A percentile compares a stretch with the other conserved stretches of the same genome.
These are phyloP conservation scores for Plecotus auritus DNA, from an alignment of 2,113 vertebrate species.

Conservation along the genomic window DNA sequence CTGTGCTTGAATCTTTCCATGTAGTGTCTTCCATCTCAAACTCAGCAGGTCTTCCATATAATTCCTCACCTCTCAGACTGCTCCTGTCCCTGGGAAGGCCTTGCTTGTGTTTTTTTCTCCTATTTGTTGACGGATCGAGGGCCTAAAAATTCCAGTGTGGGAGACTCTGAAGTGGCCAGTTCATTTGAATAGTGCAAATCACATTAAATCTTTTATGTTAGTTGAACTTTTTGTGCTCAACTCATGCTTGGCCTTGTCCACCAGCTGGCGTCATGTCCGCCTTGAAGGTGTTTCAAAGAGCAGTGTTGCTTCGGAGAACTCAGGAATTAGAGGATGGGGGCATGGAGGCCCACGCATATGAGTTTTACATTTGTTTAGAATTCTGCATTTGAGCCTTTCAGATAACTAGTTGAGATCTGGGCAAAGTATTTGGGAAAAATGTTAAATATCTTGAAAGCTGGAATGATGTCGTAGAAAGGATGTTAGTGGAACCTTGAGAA, in stretches of 20 bases:
- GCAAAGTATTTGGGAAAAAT: background rate
- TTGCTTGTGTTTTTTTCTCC: background rate
- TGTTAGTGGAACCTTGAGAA: background rate
- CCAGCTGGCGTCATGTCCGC: no score
- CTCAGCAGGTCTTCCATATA: background rate
- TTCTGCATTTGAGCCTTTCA: background rate
- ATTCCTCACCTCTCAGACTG: background rate
- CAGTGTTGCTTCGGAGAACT: background rate
- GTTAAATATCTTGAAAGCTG: background rate
- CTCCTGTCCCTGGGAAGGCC: background rate
- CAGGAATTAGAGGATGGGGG: background rate
- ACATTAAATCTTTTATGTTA: background rate
- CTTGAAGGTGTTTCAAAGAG: background rate
- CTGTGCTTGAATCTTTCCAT: background rate
- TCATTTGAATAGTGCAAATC: background rate
- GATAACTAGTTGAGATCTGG: background rate
- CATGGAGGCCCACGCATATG: background rate
- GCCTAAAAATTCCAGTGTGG: background rate
- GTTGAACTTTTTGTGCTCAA: background rate
- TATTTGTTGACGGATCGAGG: background rate
- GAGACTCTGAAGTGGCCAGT: background rate
- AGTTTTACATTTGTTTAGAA: background rate
- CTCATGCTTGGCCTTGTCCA: background rate
- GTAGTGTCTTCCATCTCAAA: background rate
- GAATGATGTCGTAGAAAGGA: background rate